These are phyloP conservation scores for Poecilus cupreus DNA, from an alignment of 2,888 invertebrate genomes.

Conservation along the genomic window DNA sequence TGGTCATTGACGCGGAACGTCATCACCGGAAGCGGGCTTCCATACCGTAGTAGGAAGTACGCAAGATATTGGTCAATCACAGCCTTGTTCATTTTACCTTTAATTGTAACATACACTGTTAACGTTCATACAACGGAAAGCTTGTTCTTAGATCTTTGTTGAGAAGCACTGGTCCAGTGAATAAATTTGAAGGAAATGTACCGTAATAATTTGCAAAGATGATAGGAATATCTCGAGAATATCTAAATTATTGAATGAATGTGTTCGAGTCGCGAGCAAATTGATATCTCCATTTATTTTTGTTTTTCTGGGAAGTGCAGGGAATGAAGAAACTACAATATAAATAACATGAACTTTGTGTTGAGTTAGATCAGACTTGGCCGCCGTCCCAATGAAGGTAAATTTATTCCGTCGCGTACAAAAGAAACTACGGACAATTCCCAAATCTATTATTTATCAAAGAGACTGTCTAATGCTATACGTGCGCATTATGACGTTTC, in stretches of 20 bases:
- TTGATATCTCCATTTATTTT: not conserved
- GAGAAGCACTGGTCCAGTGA: too few species aligned
- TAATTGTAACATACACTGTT: too few species aligned
- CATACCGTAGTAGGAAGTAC: slow-evolving; percentile 17
- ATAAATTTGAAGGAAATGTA: too few species aligned
- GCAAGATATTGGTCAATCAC: slow-evolving; percentile 7
- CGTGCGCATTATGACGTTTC: slow-evolving; percentile 11
- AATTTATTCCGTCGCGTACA: slow-evolving; percentile 9
- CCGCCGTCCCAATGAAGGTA: slow-evolving; percentile 13
- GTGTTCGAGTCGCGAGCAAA: not conserved
- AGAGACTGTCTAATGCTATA: not conserved
- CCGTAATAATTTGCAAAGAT: too few species aligned
- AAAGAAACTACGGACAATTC: slow-evolving; percentile 1
- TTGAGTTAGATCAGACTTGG: slow-evolving; percentile 11
- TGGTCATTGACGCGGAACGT: slow-evolving; percentile 49
- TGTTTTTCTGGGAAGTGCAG: not conserved
- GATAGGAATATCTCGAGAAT: not conserved
- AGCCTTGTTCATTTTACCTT: not conserved
- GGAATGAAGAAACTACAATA: slow-evolving; percentile 2
- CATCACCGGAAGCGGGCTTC: slow-evolving; percentile 25
- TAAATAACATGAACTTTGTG: slow-evolving; percentile 43
- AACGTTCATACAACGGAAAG: too few species aligned
- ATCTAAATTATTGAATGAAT: slow-evolving; percentile 12
- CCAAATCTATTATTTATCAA: slow-evolving; percentile 13
- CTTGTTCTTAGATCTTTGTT: too few species aligned